Conservation (phyloP, 2,888 invertebrate genomes). For the Drosophila anceps region DNA sequence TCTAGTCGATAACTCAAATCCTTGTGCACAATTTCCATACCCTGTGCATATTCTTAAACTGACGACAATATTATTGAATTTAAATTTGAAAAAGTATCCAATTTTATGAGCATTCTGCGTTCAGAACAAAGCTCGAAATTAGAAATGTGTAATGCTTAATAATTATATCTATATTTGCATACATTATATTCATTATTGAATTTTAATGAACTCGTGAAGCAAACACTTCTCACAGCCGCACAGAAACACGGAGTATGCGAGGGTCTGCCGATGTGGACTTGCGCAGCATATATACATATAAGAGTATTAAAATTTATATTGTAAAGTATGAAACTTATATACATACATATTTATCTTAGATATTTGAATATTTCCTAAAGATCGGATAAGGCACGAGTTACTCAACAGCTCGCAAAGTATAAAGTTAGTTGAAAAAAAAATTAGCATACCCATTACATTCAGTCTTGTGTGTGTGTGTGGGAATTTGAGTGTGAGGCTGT, state of each 20-base stretch:
- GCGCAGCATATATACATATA: background rate
- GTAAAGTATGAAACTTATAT: background rate
- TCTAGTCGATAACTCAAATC: conserved; percentile 8
- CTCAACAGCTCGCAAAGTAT: background rate
- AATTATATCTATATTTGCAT: background rate
- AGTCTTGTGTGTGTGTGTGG: background rate
- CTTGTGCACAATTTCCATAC: background rate
- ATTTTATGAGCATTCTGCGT: background rate
- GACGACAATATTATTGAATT: background rate
- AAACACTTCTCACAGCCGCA: background rate
- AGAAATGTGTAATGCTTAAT: background rate
- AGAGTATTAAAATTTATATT: background rate
- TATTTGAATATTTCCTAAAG: background rate
- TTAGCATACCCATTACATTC: background rate
- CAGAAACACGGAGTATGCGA: background rate
- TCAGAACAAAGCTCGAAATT: background rate
- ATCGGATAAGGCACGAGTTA: background rate
- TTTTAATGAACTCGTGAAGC: background rate
- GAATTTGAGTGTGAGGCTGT: background rate
- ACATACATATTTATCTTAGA: background rate
- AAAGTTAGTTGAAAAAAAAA: background rate
- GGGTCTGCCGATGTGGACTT: background rate
- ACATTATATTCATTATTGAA: background rate
- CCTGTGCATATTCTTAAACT: background rate
- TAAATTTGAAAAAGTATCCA: background rate